These are phyloP conservation scores for Jordanella pulchra DNA, from an alignment of 2,797 vertebrate genomes.

Conservation along the genomic window DNA sequence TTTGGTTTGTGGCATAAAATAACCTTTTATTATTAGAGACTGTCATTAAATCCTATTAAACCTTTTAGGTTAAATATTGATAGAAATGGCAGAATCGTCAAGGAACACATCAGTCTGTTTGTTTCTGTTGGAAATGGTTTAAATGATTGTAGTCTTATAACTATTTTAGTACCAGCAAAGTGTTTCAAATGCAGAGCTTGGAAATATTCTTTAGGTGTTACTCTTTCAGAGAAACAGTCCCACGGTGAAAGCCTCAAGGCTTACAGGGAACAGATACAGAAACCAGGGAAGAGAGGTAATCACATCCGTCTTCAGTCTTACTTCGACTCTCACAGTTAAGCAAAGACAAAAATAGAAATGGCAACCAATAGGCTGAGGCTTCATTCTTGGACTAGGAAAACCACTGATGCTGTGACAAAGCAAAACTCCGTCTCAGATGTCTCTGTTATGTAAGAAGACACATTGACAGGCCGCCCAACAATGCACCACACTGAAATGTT, in stretches of 20 bases:
- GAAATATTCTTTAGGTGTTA: background rate
- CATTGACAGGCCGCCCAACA: conserved; percentile 5
- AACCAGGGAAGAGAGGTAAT: background rate
- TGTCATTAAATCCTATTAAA: background rate
- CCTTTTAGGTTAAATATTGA: background rate
- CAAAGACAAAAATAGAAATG: conserved; percentile 44
- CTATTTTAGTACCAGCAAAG: background rate
- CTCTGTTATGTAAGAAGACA: conserved; percentile 14
- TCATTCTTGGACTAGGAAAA: conserved; percentile 16
- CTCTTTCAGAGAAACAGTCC: background rate
- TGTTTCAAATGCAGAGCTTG: background rate
- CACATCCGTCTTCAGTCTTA: conserved; percentile 1
- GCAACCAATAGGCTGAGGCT: conserved; percentile 38
- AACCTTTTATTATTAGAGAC: no score
- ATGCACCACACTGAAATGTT: conserved; percentile 12
- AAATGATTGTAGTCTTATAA: background rate
- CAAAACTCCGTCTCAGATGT: conserved; percentile 12
- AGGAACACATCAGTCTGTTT: background rate
- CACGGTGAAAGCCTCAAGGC: background rate
- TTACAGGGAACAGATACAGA: background rate
- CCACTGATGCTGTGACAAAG: conserved; percentile 19
- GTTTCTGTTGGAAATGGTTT: background rate
- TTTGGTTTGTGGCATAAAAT: background rate
- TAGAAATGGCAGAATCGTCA: no score
- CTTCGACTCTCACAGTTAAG: conserved; percentile 17